Evolutionary conservation across 2,797 vertebrate species (phyloP), one percentile per base, ranked within the genome.

Genomic region (Alosa sapidissima): DNA sequence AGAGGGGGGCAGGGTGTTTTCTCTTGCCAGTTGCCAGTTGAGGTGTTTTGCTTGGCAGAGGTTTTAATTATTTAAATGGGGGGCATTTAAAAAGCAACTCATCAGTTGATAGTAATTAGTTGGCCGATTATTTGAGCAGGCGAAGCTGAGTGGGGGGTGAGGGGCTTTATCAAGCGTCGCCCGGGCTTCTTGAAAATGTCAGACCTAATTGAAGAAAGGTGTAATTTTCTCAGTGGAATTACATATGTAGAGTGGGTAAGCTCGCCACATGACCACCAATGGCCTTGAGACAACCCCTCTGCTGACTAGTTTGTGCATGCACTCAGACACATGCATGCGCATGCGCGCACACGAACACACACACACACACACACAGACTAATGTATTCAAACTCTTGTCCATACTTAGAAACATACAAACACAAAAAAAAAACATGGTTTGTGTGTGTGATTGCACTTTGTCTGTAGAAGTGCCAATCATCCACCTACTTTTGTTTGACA

Each of bases 41-140:
- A 91, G 90, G 91, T 92, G 92, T 92, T 90, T 92, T 94, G 93
- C 89, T 92, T 90, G 89, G 92, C 91, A 92, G 90, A 91, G 92
- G 84, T 90, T 94, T 90, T 91, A 92, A 93, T 93, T 95, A 95
- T 95, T 95, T 91, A 94, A 94, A 95, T 94, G 89, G 92, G 92
- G 92, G 89, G 86, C 89, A 92, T 94, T 93, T 92, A 93, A 94
- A 83, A 92, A 90, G 90, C 88, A 93, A 92, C 92, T 93, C 93
- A 95, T 95, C 93, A 93, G 92, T 90, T 91, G 28, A 91, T 92
- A 85, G 87, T 90, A 89, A 91, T 92, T 90, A 89, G 89, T 88
- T 85, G 82, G 82, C 87, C 86, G 89, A 88, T 88, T 91, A 89
- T 90, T 89, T 91, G 85, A 86, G 86, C 72, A 78, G 88, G 85